Evolutionary conservation across 1,140 invertebrate species (phyloP), one percentile per base, ranked within the genome.

Genomic region (Bombus balteatus): DNA sequence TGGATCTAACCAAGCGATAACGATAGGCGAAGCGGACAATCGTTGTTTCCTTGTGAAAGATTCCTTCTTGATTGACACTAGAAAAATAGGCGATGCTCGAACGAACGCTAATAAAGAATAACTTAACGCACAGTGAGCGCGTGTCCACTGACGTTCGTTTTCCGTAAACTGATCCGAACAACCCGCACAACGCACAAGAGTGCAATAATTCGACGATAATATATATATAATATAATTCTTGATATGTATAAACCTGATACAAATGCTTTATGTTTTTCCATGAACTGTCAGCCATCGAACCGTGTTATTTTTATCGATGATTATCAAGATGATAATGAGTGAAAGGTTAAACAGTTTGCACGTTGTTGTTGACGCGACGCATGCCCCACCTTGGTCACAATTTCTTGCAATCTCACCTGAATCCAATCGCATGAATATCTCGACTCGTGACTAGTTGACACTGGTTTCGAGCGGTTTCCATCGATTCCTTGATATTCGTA

Each of bases 1-100:
- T 39, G 32, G 25, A 34, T 41, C 53, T n/a, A 62, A 53, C n/a
- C n/a, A 37, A 57, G 18, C 66, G 78, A 68, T 88, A 86, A 85
- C 65, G 37, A 86, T 28, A 41, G 47, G 70, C 43, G 68, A 77
- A 88, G 62, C 81, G 57, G 72, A 18, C 72, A 82, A 43, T 12
- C 80, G 37, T 66, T 53, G 66, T 25, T 53, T 10, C 65, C 74
- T 82, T 86, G 43, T 75, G 12, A 82, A 47, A 75, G 75, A 75
- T 83, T 88, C 82, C 82, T 66, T 76, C 77, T 53, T 68, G 80
- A 87, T 87, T 82, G 80, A 4, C 28, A 65, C 59, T 75, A 71
- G 79, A 87, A 83, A 83, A 85, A 15, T 34, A 32, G 62, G 5
- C 59, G 32, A 43, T 68, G 75, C 15, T 70, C 47, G 47, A 53